Conservation (phyloP, 2,888 invertebrate genomes). For the Macrosiphum euphorbiae region DNA sequence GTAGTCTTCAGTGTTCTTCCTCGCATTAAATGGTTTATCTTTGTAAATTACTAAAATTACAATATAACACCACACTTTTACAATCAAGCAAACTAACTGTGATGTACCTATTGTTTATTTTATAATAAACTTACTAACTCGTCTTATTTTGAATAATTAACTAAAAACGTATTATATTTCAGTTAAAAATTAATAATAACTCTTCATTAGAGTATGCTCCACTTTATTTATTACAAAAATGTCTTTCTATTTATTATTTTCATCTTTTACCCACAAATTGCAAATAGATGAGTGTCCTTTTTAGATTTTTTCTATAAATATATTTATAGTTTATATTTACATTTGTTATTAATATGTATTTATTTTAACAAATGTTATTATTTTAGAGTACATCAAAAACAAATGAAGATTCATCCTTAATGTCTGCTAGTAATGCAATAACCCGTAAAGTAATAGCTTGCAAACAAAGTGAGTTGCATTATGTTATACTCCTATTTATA, state of each 20-base stretch:
- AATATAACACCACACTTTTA: not conserved
- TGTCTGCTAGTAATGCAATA: slow-evolving; percentile 33
- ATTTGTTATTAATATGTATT: not conserved
- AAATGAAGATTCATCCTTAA: slow-evolving; percentile 47
- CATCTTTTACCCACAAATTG: not conserved
- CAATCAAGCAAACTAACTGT: not conserved
- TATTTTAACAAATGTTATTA: not conserved
- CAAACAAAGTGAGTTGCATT: slow-evolving; percentile 52
- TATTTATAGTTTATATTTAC: not conserved
- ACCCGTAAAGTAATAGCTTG: slow-evolving; percentile 42
- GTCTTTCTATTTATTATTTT: not conserved
- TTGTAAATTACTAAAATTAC: not conserved
- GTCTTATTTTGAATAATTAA: not conserved
- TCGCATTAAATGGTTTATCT: not conserved
- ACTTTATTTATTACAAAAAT: not conserved
- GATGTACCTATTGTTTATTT: not conserved
- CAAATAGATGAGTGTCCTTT: not conserved
- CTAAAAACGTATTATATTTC: not conserved
- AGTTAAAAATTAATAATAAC: not conserved
- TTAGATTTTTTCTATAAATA: not conserved
- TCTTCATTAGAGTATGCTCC: not conserved
- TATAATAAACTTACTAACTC: not conserved
- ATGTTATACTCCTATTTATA: not conserved
- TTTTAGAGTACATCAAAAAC: slow-evolving; percentile 40
- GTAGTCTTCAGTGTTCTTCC: not conserved